Evolutionary conservation across 2,113 vertebrate species (phyloP), one percentile per base, ranked within the genome.

Genomic region (human): DNA sequence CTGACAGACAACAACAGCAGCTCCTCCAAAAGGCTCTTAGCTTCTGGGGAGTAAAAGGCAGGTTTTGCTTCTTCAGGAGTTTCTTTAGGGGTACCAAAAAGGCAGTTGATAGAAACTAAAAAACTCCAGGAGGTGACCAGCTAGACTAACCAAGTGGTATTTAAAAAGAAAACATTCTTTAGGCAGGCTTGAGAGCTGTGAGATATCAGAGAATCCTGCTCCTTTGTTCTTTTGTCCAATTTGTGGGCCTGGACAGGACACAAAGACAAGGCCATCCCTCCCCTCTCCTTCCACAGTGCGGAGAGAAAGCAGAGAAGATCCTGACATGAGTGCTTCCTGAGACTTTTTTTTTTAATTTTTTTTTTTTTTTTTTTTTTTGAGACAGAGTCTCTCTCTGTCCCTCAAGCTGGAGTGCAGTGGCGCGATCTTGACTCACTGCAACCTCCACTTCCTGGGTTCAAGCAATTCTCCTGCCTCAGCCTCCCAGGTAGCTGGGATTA

Each of bases 141-240:
- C 89, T 81, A 88, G 76, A 59, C 20, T 48, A 85, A 70, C n/a
- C 45, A 86, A 66, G 88, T 50, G 3, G 23, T 87, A 57, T 95
- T 94, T 80, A 83, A 76, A 79, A 91, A 89, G 96, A 83, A 92
- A 92, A 76, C 73, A 66, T 89, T 72, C 55, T 84, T 73, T 23
- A 90, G 73, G 88, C 59, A 22, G 27, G 70, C 45, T 64, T 35
- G 78, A 95, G 86, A 91, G 82, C 40, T 40, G 10, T 64, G 43
- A 80, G 78, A 20, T 16, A 38, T 32, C 22, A 70, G 86, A 86
- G 85, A 76, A 27, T 64, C 55, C 23, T 76, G 90, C 50, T 68
- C 35, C 90, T 98, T 95, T 96, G 93, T 92, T 97, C 82, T 94
- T 94, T 87, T 90, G 79, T 64, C 85, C 86, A 57, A 2, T 90